phyloP scores from a whole-genome alignment of 2,888 invertebrate genomes.

The Caenorhabditis imperialis region DNA sequence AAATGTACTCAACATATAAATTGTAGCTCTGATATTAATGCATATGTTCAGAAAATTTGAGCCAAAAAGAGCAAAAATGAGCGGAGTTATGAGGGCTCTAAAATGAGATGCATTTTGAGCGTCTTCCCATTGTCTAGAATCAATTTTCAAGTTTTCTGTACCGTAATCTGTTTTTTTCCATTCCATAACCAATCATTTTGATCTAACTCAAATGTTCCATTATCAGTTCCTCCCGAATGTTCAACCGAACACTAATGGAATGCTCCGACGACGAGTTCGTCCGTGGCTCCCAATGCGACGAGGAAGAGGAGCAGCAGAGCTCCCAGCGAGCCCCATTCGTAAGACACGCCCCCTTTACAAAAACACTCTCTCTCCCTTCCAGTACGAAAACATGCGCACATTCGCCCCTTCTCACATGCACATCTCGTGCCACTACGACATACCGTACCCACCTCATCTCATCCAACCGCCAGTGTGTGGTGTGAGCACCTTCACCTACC shows the following conservation, averaged over 20 bases:
- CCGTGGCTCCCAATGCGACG: slow-evolving; percentile 36
- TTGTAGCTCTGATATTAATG: too few species aligned
- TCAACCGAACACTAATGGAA: slow-evolving; percentile 42
- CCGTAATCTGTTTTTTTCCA: too few species aligned
- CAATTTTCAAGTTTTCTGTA: too few species aligned
- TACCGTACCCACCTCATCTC: slow-evolving; percentile 53
- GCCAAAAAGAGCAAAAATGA: too few species aligned
- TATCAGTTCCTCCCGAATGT: slow-evolving; percentile 35
- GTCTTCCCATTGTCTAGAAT: too few species aligned
- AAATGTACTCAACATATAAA: too few species aligned
- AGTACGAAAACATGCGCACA: slow-evolving; percentile 55
- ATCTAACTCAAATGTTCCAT: too few species aligned
- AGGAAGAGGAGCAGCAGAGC: slow-evolving; percentile 46
- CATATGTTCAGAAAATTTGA: too few species aligned
- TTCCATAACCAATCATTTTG: too few species aligned
- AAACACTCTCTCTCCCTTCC: too few species aligned
- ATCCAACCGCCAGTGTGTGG: slow-evolving; percentile 56
- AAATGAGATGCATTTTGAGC: too few species aligned
- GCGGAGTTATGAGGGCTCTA: too few species aligned
- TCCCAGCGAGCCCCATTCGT: slow-evolving; percentile 47
- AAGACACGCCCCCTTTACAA: slow-evolving; percentile 26
- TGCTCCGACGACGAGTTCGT: slow-evolving; percentile 53
- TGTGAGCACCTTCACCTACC: slow-evolving; percentile 47
- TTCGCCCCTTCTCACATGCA: slow-evolving; percentile 60
- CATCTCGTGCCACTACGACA: slow-evolving; percentile 59